A percentile compares a stretch with the other conserved stretches of the same genome.
These are phyloP conservation scores for Aurelia aurita DNA, from an alignment of 30 jellyfish, hydroid and myxozoan species.

Conservation along the genomic window DNA sequence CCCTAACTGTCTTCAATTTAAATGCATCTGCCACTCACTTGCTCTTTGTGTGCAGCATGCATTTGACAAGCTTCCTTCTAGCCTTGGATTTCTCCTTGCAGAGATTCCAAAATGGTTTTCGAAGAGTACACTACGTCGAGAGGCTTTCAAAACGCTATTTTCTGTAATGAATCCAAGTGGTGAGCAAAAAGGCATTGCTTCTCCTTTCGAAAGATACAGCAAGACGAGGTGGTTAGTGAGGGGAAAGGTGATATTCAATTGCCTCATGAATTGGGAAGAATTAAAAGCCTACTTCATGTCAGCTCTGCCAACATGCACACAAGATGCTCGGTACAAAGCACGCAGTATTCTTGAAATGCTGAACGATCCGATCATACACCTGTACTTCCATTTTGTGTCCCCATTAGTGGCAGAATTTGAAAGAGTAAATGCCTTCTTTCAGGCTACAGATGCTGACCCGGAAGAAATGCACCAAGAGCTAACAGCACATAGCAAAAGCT, in stretches of 20 bases:
- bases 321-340: slow-evolving; percentile 72
- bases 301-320: slow-evolving; percentile 66
- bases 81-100: slow-evolving; percentile 71
- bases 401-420: slow-evolving; percentile 76
- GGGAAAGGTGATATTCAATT: slow-evolving; percentile 69
- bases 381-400: slow-evolving; percentile 75
- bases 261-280: slow-evolving; percentile 82
- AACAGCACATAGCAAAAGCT: slow-evolving; percentile 37
- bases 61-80: slow-evolving; percentile 72
- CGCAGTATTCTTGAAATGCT: slow-evolving; percentile 68
- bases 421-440: slow-evolving; percentile 66
- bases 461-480: slow-evolving; percentile 64
- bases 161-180: slow-evolving; percentile 60
- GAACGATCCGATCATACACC: slow-evolving; percentile 40
- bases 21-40: slow-evolving; percentile 81
- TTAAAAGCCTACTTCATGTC: slow-evolving; percentile 63
- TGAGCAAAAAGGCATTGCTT: slow-evolving; percentile 60
- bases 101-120: slow-evolving; percentile 86
- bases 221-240: slow-evolving; percentile 77
- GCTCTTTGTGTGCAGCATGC: slow-evolving; percentile 69
- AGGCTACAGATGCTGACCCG: slow-evolving; percentile 81
- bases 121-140: slow-evolving; percentile 76
- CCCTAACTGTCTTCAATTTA: slow-evolving; percentile 65
- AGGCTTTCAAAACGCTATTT: slow-evolving; percentile 59
- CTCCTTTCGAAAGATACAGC: slow-evolving; percentile 58